Evolutionary conservation across 2,113 vertebrate species (phyloP).

Genomic region (Rhineura floridana): DNA sequence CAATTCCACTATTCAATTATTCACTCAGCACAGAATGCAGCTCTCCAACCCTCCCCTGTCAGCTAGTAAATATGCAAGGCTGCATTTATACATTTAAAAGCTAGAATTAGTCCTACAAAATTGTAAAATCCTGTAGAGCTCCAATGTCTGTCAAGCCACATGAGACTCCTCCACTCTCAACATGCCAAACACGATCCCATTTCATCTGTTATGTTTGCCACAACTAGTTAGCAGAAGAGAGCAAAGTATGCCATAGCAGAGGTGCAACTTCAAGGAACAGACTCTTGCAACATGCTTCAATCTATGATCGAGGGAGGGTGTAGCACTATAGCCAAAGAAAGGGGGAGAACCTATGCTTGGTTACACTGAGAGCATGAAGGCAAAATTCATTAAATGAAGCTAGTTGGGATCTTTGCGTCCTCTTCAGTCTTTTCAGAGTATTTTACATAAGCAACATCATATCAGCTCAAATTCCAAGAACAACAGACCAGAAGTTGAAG

Average conservation of each 20-base stretch:
- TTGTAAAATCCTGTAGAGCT: too few relatives aligned
- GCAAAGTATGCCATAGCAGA: neutral
- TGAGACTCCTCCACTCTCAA: neutral
- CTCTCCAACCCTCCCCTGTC: too few relatives aligned
- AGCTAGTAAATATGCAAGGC: too few relatives aligned
- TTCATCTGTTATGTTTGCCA: neutral
- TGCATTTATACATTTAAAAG: too few relatives aligned
- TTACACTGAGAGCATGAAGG: neutral
- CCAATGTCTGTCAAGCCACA: neutral
- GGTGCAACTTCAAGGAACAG: neutral
- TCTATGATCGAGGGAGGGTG: neutral
- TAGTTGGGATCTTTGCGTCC: neutral
- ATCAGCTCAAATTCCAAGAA: neutral
- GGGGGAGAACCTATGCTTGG: neutral
- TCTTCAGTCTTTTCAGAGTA: neutral
- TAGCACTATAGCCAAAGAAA: neutral
- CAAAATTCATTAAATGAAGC: neutral
- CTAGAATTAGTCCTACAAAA: too few relatives aligned
- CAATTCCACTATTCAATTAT: too few relatives aligned
- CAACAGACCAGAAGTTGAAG: neutral
- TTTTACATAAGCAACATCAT: neutral
- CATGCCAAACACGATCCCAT: neutral
- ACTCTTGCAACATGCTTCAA: neutral
- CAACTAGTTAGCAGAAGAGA: neutral
- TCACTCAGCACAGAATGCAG: too few relatives aligned